Percentiles rank a stretch among this genome's conserved stretches.
These are phyloP conservation scores for Eriocheir sinensis DNA, from an alignment of 1,140 invertebrate genomes.

Conservation along the genomic window DNA sequence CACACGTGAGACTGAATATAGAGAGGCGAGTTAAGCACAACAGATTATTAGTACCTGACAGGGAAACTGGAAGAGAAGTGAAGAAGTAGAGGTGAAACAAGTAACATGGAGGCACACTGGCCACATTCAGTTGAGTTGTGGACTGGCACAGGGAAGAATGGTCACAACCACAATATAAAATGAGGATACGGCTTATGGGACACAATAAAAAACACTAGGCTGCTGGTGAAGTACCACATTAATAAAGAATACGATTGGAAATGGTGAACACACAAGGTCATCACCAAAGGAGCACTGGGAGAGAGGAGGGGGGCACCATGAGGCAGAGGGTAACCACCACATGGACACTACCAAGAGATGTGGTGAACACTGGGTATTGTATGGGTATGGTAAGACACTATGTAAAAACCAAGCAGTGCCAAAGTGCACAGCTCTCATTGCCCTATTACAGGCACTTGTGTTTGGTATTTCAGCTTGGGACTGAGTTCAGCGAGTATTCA, in stretches of 20 bases:
- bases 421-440: too few species aligned
- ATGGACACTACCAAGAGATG: too few species aligned
- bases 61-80: neutral
- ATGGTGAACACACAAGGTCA: neutral
- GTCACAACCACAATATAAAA: neutral
- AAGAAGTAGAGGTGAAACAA: neutral
- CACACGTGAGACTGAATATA: neutral
- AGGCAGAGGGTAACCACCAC: too few species aligned
- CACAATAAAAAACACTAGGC: neutral
- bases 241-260: neutral
- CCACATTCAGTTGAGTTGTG: neutral
- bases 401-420: too few species aligned
- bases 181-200: neutral
- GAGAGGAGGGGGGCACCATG: neutral
- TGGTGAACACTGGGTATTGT: too few species aligned
- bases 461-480: too few species aligned
- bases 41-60: too few species aligned
- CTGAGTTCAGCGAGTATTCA: too few species aligned
- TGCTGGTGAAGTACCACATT: neutral
- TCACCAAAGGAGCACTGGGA: neutral
- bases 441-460: too few species aligned
- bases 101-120: too few species aligned
- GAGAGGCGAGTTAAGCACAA: neutral
- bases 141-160: neutral
- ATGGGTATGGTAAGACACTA: too few species aligned